phyloP scores from a whole-genome alignment of 2,113 vertebrate species.

The Tor tambroides region DNA sequence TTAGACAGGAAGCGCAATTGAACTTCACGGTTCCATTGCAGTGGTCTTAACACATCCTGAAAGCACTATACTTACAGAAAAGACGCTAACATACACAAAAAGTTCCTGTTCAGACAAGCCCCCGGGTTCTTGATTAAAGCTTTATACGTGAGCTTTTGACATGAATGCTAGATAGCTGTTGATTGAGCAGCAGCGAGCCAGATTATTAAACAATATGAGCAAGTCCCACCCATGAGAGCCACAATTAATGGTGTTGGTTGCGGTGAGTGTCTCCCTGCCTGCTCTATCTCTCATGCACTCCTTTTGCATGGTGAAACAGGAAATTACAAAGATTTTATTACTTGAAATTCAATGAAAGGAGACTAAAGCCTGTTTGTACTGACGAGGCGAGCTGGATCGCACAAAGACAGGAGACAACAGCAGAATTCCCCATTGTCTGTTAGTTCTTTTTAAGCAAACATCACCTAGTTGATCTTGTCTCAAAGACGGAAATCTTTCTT shows the following conservation, averaged over 20 bases:
- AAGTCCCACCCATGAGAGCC: slow-evolving; percentile 70
- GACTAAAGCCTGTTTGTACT: slow-evolving; percentile 61
- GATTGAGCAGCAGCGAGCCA: slow-evolving; percentile 76
- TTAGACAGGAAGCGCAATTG: background rate
- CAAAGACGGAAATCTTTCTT: slow-evolving; percentile 29
- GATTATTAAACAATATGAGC: slow-evolving; percentile 76
- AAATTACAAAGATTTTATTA: slow-evolving; percentile 83
- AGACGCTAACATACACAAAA: slow-evolving; percentile 11
- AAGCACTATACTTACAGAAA: slow-evolving; percentile 27
- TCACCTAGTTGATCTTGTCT: slow-evolving; percentile 47
- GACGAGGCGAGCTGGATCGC: slow-evolving; percentile 54
- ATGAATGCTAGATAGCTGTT: slow-evolving; percentile 72
- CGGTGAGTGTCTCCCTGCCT: slow-evolving; percentile 65
- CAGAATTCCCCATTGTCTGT: slow-evolving; percentile 35
- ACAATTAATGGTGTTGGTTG: slow-evolving; percentile 79
- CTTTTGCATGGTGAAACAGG: slow-evolving; percentile 72
- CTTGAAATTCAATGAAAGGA: slow-evolving; percentile 77
- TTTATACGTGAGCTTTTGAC: slow-evolving; percentile 59
- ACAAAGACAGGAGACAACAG: slow-evolving; percentile 24
- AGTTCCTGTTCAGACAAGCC: slow-evolving; percentile 45
- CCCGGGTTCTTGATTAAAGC: slow-evolving; percentile 58
- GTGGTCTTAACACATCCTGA: background rate
- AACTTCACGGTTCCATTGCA: slow-evolving; percentile 15
- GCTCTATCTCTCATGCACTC: slow-evolving; percentile 47
- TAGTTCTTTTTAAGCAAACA: slow-evolving; percentile 46